Conservation (phyloP, 2,888 invertebrate genomes). For the Agrotis exclamationis region DNA sequence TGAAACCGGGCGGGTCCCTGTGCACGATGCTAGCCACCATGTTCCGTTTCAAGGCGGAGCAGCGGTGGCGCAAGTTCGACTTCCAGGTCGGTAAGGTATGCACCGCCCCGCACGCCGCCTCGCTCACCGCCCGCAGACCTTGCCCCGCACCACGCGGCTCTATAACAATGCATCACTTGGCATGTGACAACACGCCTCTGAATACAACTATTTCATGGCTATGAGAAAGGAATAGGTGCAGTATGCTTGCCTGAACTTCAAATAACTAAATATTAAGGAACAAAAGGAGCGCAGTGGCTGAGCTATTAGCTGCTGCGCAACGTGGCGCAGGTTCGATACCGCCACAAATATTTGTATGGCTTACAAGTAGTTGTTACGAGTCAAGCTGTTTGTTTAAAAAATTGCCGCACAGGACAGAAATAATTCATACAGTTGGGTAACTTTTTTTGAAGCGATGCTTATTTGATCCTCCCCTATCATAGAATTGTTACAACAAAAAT, state of each 20-base stretch:
- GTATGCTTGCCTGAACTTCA: neutral
- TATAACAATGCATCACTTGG: constrained; percentile 77
- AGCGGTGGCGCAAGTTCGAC: constrained; percentile 98
- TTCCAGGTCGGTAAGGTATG: constrained; percentile 96
- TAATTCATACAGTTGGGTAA: too few relatives aligned
- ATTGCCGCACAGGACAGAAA: too few relatives aligned
- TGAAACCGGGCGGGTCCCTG: constrained; percentile 97
- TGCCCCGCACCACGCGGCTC: constrained; percentile 75
- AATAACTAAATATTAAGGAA: neutral
- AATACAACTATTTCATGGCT: constrained; percentile 18
- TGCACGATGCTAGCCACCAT: constrained; percentile 98
- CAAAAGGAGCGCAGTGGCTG: too few relatives aligned
- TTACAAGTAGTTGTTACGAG: too few relatives aligned
- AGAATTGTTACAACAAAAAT: too few relatives aligned
- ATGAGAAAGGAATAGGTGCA: neutral
- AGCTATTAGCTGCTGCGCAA: too few relatives aligned
- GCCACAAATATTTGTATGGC: too few relatives aligned
- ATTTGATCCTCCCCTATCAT: too few relatives aligned
- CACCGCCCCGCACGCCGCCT: constrained; percentile 85
- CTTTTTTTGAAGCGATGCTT: too few relatives aligned
- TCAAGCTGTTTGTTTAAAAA: too few relatives aligned
- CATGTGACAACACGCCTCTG: constrained; percentile 64
- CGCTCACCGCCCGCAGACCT: constrained; percentile 79
- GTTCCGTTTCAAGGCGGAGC: constrained; percentile 98
- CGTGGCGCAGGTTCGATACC: too few relatives aligned